phyloP scores from a whole-genome alignment of 1,140 invertebrate genomes.

The Stegodyphus dumicola region DNA sequence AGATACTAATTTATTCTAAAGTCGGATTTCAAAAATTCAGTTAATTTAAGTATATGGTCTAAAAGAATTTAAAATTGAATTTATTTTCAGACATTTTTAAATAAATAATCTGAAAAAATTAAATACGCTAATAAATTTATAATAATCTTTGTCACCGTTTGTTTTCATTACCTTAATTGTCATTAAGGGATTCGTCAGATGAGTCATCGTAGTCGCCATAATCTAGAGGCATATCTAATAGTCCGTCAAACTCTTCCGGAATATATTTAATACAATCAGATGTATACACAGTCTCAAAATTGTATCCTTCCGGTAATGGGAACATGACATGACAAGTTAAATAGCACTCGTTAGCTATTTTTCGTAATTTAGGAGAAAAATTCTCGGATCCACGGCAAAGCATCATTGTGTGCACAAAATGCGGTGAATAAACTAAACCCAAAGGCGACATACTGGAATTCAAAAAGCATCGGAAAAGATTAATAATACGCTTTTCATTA shows the following conservation, averaged over 20 bases:
- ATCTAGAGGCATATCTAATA: background rate
- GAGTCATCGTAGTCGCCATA: constrained; percentile 18
- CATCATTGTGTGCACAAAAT: constrained; percentile 38
- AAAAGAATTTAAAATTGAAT: too few relatives aligned
- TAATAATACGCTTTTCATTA: constrained; percentile 8
- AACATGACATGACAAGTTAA: constrained; percentile 28
- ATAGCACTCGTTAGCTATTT: constrained; percentile 25
- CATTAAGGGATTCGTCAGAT: background rate
- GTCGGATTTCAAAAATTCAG: too few relatives aligned
- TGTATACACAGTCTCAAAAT: constrained; percentile 38
- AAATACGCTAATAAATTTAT: too few relatives aligned
- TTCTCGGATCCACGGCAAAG: background rate
- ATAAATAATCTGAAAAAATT: too few relatives aligned
- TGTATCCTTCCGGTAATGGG: constrained; percentile 27
- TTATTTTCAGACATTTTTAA: too few relatives aligned
- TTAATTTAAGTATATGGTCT: too few relatives aligned
- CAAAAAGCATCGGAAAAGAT: constrained; percentile 5
- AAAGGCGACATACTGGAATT: background rate
- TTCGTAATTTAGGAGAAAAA: constrained; percentile 11
- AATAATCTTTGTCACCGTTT: too few relatives aligned
- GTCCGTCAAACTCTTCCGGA: background rate
- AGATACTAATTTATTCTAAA: too few relatives aligned
- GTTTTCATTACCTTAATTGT: too few relatives aligned
- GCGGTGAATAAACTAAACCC: background rate
- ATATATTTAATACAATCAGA: constrained; percentile 6